Conservation (phyloP, 2,888 invertebrate species). For the Yponomeuta malinellus region DNA sequence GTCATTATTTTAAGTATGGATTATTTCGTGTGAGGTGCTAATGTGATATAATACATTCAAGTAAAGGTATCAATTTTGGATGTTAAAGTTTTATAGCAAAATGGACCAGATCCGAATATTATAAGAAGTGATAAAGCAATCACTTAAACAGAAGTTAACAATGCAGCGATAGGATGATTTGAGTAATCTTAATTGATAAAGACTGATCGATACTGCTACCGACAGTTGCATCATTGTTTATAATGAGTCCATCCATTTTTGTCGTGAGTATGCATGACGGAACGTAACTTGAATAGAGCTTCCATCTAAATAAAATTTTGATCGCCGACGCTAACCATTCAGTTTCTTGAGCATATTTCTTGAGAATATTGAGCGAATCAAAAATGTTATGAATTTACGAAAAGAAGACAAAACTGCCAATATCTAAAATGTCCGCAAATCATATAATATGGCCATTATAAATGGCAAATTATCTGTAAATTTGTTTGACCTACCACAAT, state of each 20-base stretch:
- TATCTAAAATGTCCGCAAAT: constrained; percentile 11
- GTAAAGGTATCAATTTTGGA: neutral
- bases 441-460: constrained; percentile 10
- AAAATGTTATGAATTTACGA: neutral
- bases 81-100: neutral
- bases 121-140: neutral
- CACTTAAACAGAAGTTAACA: no score
- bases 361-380: neutral
- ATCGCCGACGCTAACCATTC: neutral
- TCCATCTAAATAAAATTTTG: neutral
- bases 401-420: neutral
- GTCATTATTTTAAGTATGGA: constrained; percentile 17
- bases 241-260: constrained; percentile 10
- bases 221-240: constrained; percentile 11
- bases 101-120: neutral
- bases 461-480: constrained; percentile 13
- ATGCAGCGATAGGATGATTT: constrained; percentile 7
- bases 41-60: constrained; percentile 15
- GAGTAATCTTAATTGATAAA: neutral
- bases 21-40: constrained; percentile 17
- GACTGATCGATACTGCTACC: neutral
- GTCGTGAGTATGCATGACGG: constrained; percentile 1
- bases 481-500: constrained; percentile 57
- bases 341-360: neutral
- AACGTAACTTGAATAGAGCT: neutral